Evolutionary conservation across 2,888 invertebrate species (phyloP).

Genomic region (Polyommatus icarus): DNA sequence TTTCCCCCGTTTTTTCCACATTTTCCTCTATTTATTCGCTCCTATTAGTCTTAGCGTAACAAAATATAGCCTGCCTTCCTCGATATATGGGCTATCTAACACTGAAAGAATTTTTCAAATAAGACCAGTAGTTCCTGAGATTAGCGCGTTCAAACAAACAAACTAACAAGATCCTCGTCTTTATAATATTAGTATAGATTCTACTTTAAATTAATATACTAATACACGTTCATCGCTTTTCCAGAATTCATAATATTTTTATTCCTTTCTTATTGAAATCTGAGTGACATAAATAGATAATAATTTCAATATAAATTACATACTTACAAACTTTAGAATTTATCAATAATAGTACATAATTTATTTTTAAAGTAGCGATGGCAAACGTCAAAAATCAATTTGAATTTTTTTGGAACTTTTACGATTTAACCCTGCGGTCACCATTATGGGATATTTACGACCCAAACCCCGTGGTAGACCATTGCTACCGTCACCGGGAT

Average conservation of each 20-base stretch:
- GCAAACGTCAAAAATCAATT: conserved; percentile 4
- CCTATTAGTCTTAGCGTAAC: too few species aligned
- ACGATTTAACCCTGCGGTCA: conserved; percentile 5
- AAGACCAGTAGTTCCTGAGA: too few species aligned
- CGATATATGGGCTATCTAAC: too few species aligned
- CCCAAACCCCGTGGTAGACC: neutral
- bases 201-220: neutral
- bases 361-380: neutral
- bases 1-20: too few species aligned
- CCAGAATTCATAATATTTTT: neutral
- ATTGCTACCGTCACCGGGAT: too few species aligned
- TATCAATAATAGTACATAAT: neutral
- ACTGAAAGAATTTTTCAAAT: too few species aligned
- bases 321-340: neutral
- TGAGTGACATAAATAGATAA: neutral
- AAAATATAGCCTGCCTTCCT: too few species aligned
- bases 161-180: too few species aligned
- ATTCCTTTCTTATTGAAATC: conserved; percentile 5
- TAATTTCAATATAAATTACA: neutral
- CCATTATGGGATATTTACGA: neutral
- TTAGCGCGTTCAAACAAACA: too few species aligned
- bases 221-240: neutral
- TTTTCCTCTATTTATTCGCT: too few species aligned
- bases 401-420: neutral
- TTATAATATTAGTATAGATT: too few species aligned